Evolutionary conservation across 2,888 invertebrate species (phyloP).

Genomic region (Apoda limacodes): DNA sequence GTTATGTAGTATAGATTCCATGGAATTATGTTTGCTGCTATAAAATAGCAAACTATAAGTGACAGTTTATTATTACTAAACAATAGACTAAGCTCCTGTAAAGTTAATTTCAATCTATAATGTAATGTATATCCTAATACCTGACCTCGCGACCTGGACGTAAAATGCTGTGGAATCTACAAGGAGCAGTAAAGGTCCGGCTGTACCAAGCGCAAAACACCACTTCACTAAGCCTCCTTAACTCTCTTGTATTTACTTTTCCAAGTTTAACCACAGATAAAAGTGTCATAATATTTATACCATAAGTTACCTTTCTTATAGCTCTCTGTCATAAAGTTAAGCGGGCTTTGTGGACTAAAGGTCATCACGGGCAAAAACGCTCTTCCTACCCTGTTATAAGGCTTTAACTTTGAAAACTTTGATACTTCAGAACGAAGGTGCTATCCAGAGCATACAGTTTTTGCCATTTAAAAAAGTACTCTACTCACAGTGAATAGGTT

Average conservation of each 20-base stretch:
- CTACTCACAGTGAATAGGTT: too few species aligned
- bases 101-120: too few species aligned
- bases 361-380: constrained; percentile 30
- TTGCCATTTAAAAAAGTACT: too few species aligned
- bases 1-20: too few species aligned
- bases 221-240: constrained; percentile 21
- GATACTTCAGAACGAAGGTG: constrained; percentile 32
- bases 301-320: constrained; percentile 64
- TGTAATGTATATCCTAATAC: too few species aligned
- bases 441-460: constrained; percentile 48
- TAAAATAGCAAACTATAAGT: too few species aligned
- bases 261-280: constrained; percentile 55
- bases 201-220: neutral
- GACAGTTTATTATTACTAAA: too few species aligned
- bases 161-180: too few species aligned
- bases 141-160: too few species aligned
- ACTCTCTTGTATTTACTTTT: constrained; percentile 54
- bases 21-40: too few species aligned
- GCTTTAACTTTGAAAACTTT: constrained; percentile 35
- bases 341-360: constrained; percentile 41
- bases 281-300: constrained; percentile 67
- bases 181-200: too few species aligned
- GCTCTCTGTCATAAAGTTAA: constrained; percentile 56
- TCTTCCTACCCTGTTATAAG: constrained; percentile 36
- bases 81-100: too few species aligned